Evolutionary conservation across 2,797 vertebrate species (phyloP), one percentile per base, ranked within the genome.

Genomic region (Garrulus glandarius): DNA sequence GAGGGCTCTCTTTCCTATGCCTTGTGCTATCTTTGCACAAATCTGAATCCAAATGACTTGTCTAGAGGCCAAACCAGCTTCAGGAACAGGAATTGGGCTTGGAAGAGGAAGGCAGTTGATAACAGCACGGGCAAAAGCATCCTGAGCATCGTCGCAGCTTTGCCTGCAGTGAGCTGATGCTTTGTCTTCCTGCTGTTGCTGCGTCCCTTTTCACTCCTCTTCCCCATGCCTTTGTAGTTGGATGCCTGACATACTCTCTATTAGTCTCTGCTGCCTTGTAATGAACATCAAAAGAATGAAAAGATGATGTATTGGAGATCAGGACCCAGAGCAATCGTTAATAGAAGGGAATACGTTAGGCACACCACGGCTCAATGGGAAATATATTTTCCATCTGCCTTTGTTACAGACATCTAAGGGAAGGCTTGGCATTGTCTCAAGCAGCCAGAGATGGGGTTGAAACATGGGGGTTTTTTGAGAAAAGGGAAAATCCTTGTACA

Each of bases 281-380:
- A 81, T 14, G 1, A 76, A 93, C 93, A 96, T 96, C 95, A 97
- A 94, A 97, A 92, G 69, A 56, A 78, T 78, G 87, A 74, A 61
- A 89, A 92, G 77, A 83, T 11, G 65, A 87, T 17, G 95, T 88
- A 91, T 88, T 10, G 1, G 80, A 93, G 95, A 92, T 86, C 74
- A 59, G 83, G 78, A 94, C 91, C 88, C 37, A 37, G 55, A 93
- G 87, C 89, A 82, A 21, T 6, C 22, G 9, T 59, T 94, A 83
- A 89, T 61, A 91, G 92, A 64, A 50, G 49, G 34, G 84, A 85
- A 89, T 44, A 67, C 67, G 86, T 96, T 88, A 95, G 53, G 76
- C 90, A 87, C 92, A 34, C 43, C 4, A 3, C 36, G 11, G 78
- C 86, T 85, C 50, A 39, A 61, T 44, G 43, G 44, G 34, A 94